These are phyloP conservation scores for Nycteola revayana DNA, from an alignment of 2,888 invertebrate genomes.

Conservation along the genomic window DNA sequence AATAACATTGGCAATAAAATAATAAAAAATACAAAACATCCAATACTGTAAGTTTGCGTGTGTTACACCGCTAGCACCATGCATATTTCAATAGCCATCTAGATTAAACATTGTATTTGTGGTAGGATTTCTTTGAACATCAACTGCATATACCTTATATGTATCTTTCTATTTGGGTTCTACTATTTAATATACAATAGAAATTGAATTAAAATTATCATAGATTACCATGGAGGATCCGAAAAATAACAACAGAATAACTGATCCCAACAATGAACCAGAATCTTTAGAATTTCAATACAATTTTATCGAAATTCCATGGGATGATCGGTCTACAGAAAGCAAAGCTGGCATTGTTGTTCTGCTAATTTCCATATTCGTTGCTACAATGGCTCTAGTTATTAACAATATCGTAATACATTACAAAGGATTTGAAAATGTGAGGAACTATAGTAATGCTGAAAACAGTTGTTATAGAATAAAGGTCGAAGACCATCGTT, in stretches of 20 bases:
- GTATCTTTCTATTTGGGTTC: too few relatives aligned
- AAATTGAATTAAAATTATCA: too few relatives aligned
- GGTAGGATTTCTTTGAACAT: too few relatives aligned
- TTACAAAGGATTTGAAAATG: slow-evolving; percentile 38
- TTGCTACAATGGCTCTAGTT: slow-evolving; percentile 47
- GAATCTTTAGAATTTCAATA: slow-evolving; percentile 49
- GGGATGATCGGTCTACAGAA: slow-evolving; percentile 60
- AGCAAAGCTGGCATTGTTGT: slow-evolving; percentile 58
- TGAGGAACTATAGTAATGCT: slow-evolving; percentile 14
- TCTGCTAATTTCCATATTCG: slow-evolving; percentile 53
- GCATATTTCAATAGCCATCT: too few relatives aligned
- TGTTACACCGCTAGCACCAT: too few relatives aligned
- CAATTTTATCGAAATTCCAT: slow-evolving; percentile 61
- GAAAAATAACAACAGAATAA: slow-evolving; percentile 41
- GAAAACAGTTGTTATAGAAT: slow-evolving; percentile 55
- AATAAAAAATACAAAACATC: too few relatives aligned
- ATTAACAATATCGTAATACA: slow-evolving; percentile 54
- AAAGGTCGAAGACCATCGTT: slow-evolving; percentile 51
- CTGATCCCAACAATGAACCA: slow-evolving; percentile 34
- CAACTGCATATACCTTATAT: too few relatives aligned
- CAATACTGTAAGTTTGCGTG: too few relatives aligned
- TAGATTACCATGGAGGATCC: slow-evolving; percentile 24
- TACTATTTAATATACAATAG: too few relatives aligned
- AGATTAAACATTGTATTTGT: too few relatives aligned
- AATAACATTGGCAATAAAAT: too few relatives aligned